These are phyloP conservation scores for Nymphalis io DNA, from an alignment of 1,140 invertebrate species.

Conservation along the genomic window DNA sequence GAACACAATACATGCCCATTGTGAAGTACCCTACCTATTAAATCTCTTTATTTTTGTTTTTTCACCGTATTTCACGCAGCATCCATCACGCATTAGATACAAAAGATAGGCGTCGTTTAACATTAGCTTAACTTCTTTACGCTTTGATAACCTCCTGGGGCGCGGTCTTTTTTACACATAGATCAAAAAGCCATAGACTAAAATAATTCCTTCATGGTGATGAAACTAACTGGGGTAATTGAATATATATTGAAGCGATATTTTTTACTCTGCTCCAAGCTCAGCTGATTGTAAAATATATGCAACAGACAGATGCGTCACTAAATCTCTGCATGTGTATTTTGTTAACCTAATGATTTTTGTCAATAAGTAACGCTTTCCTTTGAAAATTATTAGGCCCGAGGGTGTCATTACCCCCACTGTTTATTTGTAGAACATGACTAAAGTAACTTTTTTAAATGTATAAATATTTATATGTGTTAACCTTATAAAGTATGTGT, in stretches of 20 bases:
- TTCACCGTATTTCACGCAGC: constrained; percentile 70
- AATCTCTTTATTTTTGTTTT: constrained; percentile 70
- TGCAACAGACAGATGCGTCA: constrained; percentile 63
- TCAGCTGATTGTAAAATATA: constrained; percentile 63
- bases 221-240: constrained; percentile 48
- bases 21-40: constrained; percentile 59
- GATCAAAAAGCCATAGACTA: constrained; percentile 53
- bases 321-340: constrained; percentile 68
- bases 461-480: no score
- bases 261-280: constrained; percentile 49
- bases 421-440: constrained; percentile 25
- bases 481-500: no score
- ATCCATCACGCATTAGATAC: constrained; percentile 76
- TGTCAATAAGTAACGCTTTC: constrained; percentile 69
- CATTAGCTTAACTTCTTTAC: constrained; percentile 81
- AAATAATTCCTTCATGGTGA: constrained; percentile 57
- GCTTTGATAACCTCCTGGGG: constrained; percentile 76
- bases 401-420: constrained; percentile 20
- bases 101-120: constrained; percentile 80
- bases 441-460: constrained; percentile 24
- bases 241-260: constrained; percentile 40
- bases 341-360: constrained; percentile 74
- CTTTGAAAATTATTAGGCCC: constrained; percentile 37
- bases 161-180: constrained; percentile 53
- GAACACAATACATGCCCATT: constrained; percentile 64